phyloP scores from a whole-genome alignment of 2,888 invertebrate species.

The Callyntrura sp. region DNA sequence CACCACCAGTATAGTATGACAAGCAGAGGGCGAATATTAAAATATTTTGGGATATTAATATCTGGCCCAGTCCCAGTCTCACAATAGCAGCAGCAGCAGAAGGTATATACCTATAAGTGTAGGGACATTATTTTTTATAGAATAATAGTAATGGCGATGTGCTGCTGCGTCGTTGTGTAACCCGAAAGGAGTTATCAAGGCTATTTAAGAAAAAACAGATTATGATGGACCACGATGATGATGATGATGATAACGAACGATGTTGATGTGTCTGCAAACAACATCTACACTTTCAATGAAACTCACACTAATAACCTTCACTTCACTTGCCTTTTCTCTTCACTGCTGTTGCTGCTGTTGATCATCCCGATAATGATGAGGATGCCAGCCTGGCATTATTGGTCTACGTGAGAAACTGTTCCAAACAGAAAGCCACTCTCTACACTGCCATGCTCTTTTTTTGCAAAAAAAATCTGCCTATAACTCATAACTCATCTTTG shows the following conservation, averaged over 20 bases:
- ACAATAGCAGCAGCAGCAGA: not conserved
- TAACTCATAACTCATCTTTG: slow-evolving; percentile 34
- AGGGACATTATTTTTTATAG: not conserved
- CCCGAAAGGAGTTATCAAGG: slow-evolving; percentile 65
- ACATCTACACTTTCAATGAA: not conserved
- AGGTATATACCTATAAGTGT: not conserved
- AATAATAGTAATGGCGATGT: not conserved
- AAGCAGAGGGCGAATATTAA: slow-evolving; percentile 26
- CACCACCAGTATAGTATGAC: not conserved
- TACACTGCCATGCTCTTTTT: not conserved
- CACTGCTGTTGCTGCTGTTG: not conserved
- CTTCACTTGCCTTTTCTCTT: slow-evolving; percentile 39
- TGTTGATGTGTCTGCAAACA: not conserved
- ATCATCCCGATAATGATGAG: not conserved
- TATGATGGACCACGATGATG: slow-evolving; percentile 23
- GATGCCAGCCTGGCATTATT: slow-evolving; percentile 4
- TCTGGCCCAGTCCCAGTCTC: not conserved
- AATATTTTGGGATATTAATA: slow-evolving; percentile 16
- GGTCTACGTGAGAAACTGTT: slow-evolving; percentile 39
- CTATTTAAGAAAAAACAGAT: slow-evolving; percentile 64
- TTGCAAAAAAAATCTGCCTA: slow-evolving; percentile 17
- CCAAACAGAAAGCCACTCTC: not conserved
- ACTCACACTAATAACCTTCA: not conserved
- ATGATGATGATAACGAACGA: slow-evolving; percentile 19
- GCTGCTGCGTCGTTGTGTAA: slow-evolving; percentile 19